Conservation (phyloP, 2,113 vertebrate species). For the Carlito syrichta region DNA sequence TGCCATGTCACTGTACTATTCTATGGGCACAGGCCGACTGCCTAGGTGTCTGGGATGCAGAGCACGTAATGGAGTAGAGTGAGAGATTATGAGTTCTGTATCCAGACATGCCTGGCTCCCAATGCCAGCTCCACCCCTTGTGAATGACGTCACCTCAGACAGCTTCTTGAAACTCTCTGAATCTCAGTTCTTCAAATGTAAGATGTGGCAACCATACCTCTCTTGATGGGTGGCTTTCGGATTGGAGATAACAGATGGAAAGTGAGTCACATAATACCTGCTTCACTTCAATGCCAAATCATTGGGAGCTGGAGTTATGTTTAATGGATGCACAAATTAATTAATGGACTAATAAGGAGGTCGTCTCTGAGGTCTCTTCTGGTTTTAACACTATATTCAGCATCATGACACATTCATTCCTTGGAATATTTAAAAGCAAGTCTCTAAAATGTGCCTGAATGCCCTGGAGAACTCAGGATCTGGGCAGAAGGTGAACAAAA, state of each 20-base stretch:
- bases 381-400: background rate
- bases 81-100: background rate
- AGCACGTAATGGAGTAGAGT: rapidly evolving
- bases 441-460: background rate
- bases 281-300: background rate
- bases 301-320: background rate
- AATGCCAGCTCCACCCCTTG: background rate
- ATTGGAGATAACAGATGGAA: background rate
- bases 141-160: background rate
- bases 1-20: rapidly evolving
- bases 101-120: background rate
- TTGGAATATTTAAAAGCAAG: background rate
- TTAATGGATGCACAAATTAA: background rate
- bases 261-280: background rate
- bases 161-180: background rate
- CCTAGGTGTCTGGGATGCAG: rapidly evolving
- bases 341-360: background rate
- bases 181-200: background rate
- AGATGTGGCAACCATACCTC: background rate
- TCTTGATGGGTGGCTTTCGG: background rate
- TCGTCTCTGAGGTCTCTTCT: background rate
- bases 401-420: background rate
- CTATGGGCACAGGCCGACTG: rapidly evolving
- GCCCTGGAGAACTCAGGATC: conserved; percentile 33
- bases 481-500: conserved; percentile 20